A percentile compares a stretch with the other conserved stretches of the same genome.
phyloP scores from a whole-genome alignment of 2,113 vertebrate genomes.

The Epinephelus lanceolatus region DNA sequence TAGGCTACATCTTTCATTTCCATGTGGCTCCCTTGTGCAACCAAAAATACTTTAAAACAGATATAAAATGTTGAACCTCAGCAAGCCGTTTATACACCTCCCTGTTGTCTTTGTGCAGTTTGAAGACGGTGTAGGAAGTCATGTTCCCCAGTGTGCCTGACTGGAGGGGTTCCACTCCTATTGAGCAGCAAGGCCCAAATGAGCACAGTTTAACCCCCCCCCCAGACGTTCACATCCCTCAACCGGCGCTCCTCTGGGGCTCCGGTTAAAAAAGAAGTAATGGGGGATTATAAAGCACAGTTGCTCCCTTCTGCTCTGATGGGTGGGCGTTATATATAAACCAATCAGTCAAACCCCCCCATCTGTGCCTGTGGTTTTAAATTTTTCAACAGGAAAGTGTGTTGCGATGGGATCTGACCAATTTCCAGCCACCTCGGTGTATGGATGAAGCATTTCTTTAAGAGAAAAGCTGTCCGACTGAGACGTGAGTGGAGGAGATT shows the following conservation, averaged over 20 bases:
- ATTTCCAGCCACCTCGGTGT: conserved; percentile 23
- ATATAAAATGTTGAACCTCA: conserved; percentile 46
- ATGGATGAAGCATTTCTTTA: conserved; percentile 12
- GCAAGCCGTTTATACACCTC: conserved; percentile 19
- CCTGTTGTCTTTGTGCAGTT: conserved; percentile 40
- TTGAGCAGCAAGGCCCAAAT: conserved; percentile 27
- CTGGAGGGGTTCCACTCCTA: conserved; percentile 37
- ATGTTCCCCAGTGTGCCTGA: conserved; percentile 19
- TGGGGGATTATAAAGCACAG: conserved; percentile 29
- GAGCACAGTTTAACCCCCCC: conserved; percentile 13
- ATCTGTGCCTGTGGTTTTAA: conserved; percentile 14
- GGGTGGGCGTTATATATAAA: conserved; percentile 31
- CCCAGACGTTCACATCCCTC: conserved; percentile 23
- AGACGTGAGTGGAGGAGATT: conserved; percentile 7
- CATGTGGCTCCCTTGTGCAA: conserved; percentile 27
- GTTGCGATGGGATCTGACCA: conserved; percentile 11
- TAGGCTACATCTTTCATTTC: conserved; percentile 57
- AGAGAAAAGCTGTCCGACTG: conserved; percentile 16
- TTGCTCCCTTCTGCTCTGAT: conserved; percentile 22
- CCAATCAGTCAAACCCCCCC: conserved; percentile 14
- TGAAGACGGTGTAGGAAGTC: conserved; percentile 20
- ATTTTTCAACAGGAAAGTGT: conserved; percentile 27
- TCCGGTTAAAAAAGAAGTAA: conserved; percentile 44
- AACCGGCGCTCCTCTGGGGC: conserved; percentile 24
- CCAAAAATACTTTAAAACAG: conserved; percentile 38